A percentile compares a stretch with the other conserved stretches of the same genome.
Evolutionary conservation across 1,140 invertebrate genomes (phyloP).

Genomic region (Hestina assimilis): DNA sequence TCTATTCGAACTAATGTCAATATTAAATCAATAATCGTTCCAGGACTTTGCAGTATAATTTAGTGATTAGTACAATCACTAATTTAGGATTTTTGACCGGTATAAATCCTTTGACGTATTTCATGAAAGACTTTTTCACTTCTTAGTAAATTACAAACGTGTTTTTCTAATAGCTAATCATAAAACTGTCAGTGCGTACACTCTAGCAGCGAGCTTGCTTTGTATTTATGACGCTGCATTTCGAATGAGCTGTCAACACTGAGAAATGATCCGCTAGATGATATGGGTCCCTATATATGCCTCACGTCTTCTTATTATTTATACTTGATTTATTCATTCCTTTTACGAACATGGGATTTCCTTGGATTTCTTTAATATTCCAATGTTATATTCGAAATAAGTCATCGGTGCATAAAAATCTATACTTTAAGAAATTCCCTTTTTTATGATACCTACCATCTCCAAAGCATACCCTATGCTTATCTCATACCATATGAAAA

Average conservation of each 20-base stretch:
- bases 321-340: slow-evolving; percentile 1
- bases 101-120: background rate
- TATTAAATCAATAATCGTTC: too few relatives aligned
- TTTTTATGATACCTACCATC: too few relatives aligned
- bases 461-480: too few relatives aligned
- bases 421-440: too few relatives aligned
- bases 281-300: slow-evolving; percentile 6
- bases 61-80: too few relatives aligned
- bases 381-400: too few relatives aligned
- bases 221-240: slow-evolving; percentile 4
- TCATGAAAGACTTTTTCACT: background rate
- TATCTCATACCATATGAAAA: too few relatives aligned
- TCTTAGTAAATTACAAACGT: slow-evolving; percentile 7
- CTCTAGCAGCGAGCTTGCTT: slow-evolving; percentile 2
- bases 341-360: background rate
- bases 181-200: slow-evolving; percentile 15
- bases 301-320: slow-evolving; percentile 8
- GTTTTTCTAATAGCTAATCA: slow-evolving; percentile 8
- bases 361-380: background rate
- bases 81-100: too few relatives aligned
- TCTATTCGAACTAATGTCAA: too few relatives aligned
- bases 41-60: too few relatives aligned
- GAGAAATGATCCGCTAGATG: slow-evolving; percentile 10
- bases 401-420: too few relatives aligned
- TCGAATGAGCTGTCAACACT: slow-evolving; percentile 19